Base-by-base conservation (phyloP, 2,888 invertebrate genomes). In the Drosophila gaucha region DNA sequence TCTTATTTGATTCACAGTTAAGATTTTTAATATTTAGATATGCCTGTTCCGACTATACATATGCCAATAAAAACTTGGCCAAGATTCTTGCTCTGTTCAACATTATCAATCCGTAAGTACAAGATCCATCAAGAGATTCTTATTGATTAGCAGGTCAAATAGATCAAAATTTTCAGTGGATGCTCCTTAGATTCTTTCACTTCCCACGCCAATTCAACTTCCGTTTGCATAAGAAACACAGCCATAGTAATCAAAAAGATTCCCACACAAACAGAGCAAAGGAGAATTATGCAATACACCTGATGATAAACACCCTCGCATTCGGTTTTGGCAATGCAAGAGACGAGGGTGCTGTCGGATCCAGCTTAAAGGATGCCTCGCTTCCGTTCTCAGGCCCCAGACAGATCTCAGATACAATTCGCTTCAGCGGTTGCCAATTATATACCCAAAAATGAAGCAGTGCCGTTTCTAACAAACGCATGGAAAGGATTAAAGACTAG, bases 221-320 rank as follows among this genome's bases (percentile, higher is more conserved):
- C 78, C 74, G 74, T 44, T 66, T 60, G 49, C 39, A 8, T 12
- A 24, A 63, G 47, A 46, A 39, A 28, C 30, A 36, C 38, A 47
- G 22, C 20, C 30, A 41, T 20, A 30, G 22, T 31, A 41, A 43
- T 24, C 26, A 2, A 38, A 44, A 43, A 55, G 54, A 65, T 80
- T 80, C 86, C 82, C 86, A 80, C 80, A 55, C 50, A 68, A 39
- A 33, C 39, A 35, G 18, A 22, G 55, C 28, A 46, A 56, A 49
- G 24, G 9, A 51, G 65, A 60, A 85, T 85, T 86, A 85, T 78
- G 83, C 83, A 83, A 86, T 78, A 41, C 83, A 83, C 83, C 83
- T 86, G 86, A 85, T 86, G 86, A 85, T 51, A 60, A 58, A 66
- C 74, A 66, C 74, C 79, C 77, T 78, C 78, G 67, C 67, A 46